A percentile compares a stretch with the other conserved stretches of the same genome.
phyloP scores from a whole-genome alignment of 2,113 vertebrate genomes.

The Antennarius striatus region DNA sequence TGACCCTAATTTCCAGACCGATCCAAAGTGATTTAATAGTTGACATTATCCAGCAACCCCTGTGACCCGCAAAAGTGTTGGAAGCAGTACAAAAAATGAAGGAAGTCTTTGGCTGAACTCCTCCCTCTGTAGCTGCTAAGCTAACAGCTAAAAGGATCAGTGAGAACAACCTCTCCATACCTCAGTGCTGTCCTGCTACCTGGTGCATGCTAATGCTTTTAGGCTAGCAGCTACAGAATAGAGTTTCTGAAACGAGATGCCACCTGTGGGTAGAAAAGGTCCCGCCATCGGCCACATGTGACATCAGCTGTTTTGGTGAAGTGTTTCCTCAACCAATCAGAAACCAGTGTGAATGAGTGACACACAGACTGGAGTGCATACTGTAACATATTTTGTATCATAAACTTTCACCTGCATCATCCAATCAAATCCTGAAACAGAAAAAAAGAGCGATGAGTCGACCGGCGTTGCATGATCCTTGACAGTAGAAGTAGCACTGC shows the following conservation, averaged over 20 bases:
- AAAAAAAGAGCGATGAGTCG: constrained; percentile 42
- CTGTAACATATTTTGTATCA: constrained; percentile 84
- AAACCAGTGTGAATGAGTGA: constrained; percentile 9
- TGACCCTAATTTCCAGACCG: no score
- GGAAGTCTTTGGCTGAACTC: no score
- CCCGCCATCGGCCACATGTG: not conserved
- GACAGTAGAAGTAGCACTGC: constrained; percentile 67
- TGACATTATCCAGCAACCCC: no score
- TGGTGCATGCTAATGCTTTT: no score
- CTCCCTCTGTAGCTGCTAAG: no score
- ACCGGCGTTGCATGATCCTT: constrained; percentile 66
- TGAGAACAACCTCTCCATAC: no score
- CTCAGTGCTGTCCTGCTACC: no score
- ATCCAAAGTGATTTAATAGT: no score
- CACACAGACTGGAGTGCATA: constrained; percentile 53
- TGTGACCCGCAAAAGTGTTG: no score
- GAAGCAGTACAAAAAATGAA: no score
- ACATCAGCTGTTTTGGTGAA: not conserved
- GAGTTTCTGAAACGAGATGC: not conserved
- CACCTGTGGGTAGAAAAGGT: not conserved
- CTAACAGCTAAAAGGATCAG: no score
- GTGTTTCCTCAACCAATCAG: constrained; percentile 35
- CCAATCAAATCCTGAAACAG: constrained; percentile 52
- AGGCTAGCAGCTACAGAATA: no score
- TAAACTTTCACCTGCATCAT: constrained; percentile 81